These are phyloP conservation scores for Sceliomorpha sp. DNA, from an alignment of 2,888 invertebrate genomes.

Conservation along the genomic window DNA sequence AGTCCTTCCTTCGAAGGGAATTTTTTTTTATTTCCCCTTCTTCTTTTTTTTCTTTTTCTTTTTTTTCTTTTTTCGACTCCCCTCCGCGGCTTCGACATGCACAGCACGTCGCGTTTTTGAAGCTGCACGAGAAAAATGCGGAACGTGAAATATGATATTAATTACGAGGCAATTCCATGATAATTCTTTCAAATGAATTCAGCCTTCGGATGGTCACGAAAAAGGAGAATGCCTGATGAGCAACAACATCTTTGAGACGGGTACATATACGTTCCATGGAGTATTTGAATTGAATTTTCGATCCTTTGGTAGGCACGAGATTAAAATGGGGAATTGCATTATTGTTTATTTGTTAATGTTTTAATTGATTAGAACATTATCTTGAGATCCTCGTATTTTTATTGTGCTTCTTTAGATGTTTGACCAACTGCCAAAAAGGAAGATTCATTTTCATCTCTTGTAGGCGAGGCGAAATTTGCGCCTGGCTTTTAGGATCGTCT, in stretches of 20 bases:
- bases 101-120: slow-evolving; percentile 32
- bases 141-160: slow-evolving; percentile 54
- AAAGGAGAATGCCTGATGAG: slow-evolving; percentile 34
- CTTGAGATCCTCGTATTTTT: too few species aligned
- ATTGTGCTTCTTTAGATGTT: too few species aligned
- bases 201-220: slow-evolving; percentile 48
- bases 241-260: slow-evolving; percentile 9
- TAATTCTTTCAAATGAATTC: slow-evolving; percentile 57
- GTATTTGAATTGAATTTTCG: too few species aligned
- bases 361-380: too few species aligned
- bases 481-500: too few species aligned
- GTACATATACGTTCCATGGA: slow-evolving; percentile 38
- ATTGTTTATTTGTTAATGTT: too few species aligned
- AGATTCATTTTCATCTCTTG: too few species aligned
- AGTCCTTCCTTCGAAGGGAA: slow-evolving; percentile 54
- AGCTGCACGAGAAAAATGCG: slow-evolving; percentile 33
- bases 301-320: too few species aligned
- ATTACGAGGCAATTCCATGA: slow-evolving; percentile 57
- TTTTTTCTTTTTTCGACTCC: not conserved
- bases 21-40: not conserved
- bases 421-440: too few species aligned
- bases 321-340: too few species aligned
- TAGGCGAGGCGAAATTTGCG: too few species aligned
- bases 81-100: not conserved
- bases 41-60: slow-evolving; percentile 2